Conservation (phyloP, 2,797 vertebrate species). For the Pampus argenteus region DNA sequence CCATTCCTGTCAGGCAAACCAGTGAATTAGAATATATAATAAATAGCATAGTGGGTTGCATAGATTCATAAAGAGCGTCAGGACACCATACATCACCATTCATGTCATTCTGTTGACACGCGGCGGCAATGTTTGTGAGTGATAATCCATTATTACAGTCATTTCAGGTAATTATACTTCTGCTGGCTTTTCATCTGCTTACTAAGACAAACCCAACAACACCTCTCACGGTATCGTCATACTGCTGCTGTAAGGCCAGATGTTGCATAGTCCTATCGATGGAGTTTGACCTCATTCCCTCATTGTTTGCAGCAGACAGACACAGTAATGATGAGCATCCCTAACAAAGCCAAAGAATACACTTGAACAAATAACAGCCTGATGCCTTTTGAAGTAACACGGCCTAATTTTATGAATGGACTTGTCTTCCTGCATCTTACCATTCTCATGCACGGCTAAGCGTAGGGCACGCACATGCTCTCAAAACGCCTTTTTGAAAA, state of each 20-base stretch:
- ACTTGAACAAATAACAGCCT: neutral
- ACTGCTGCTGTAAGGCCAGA: fast-evolving
- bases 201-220: neutral
- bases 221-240: neutral
- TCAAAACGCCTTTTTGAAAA: neutral
- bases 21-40: neutral
- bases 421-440: neutral
- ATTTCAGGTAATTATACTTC: slow-evolving; percentile 20
- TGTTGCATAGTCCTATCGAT: too few species aligned
- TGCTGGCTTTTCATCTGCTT: neutral
- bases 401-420: slow-evolving; percentile 16
- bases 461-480: neutral
- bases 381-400: neutral
- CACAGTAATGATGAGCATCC: neutral
- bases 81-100: too few species aligned
- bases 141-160: neutral
- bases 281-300: slow-evolving; percentile 7
- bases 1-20: slow-evolving; percentile 2
- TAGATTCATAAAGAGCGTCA: neutral
- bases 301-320: slow-evolving; percentile 20
- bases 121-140: neutral
- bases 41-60: neutral
- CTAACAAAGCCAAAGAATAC: neutral
- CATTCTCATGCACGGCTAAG: slow-evolving; percentile 5
- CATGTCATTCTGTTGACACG: neutral